phyloP scores from a whole-genome alignment of 1,140 invertebrate species.

The Mamestra configurata region DNA sequence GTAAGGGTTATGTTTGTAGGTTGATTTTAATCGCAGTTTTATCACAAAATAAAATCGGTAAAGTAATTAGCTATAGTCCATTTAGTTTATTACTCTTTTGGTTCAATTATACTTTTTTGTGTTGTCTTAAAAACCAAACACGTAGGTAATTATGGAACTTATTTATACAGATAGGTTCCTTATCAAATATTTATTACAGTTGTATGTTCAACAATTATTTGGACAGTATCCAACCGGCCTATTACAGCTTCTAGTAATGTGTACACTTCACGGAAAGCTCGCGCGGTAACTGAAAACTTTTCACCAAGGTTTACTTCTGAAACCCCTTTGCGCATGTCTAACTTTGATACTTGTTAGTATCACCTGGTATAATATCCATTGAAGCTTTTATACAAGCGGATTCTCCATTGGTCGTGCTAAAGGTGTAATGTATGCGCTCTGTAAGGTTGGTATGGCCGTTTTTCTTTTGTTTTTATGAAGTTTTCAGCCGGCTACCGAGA shows the following conservation, averaged over 20 bases:
- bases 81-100: neutral
- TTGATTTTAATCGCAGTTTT: slow-evolving; percentile 25
- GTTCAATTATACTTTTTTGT: neutral
- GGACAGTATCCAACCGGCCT: neutral
- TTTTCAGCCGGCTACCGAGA: slow-evolving; percentile 37
- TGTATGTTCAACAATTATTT: neutral
- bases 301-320: slow-evolving; percentile 60
- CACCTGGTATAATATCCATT: neutral
- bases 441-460: neutral
- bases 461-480: slow-evolving; percentile 23
- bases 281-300: slow-evolving; percentile 64
- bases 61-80: neutral
- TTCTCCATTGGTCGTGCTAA: neutral
- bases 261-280: slow-evolving; percentile 54
- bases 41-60: slow-evolving; percentile 11
- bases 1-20: neutral
- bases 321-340: slow-evolving; percentile 68
- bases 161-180: neutral
- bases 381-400: neutral
- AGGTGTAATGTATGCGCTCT: neutral
- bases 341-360: neutral
- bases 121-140: neutral
- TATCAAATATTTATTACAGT: neutral
- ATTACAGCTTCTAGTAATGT: slow-evolving; percentile 1
- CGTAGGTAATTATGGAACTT: no score